Conservation (phyloP, 2,888 invertebrate genomes). For the Tinea trinotella region DNA sequence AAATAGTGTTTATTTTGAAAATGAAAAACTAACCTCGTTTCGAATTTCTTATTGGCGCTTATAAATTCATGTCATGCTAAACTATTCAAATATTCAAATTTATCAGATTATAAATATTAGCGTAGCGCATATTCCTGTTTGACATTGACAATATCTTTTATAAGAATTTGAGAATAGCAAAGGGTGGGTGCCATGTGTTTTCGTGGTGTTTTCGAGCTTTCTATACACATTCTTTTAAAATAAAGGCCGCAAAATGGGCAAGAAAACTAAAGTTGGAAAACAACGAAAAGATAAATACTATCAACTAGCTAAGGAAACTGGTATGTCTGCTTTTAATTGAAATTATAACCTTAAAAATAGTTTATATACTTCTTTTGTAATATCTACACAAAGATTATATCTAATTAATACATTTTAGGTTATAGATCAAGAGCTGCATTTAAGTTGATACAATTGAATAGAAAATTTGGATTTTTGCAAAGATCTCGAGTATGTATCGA, state of each 20-base stretch:
- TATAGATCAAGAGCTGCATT: slow-evolving; percentile 99
- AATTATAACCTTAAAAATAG: slow-evolving; percentile 2
- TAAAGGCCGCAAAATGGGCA: slow-evolving; percentile 81
- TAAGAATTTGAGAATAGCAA: too few relatives aligned
- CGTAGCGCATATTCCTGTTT: too few relatives aligned
- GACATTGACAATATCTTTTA: too few relatives aligned
- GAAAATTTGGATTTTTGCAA: slow-evolving; percentile 97
- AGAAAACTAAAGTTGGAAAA: slow-evolving; percentile 97
- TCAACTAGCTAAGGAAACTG: slow-evolving; percentile 98
- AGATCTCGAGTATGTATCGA: slow-evolving; percentile 97
- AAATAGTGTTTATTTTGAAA: too few relatives aligned
- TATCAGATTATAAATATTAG: too few relatives aligned
- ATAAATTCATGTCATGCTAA: too few relatives aligned
- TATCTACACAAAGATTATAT: background rate
- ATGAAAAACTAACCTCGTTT: too few relatives aligned
- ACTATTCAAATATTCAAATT: too few relatives aligned
- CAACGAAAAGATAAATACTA: slow-evolving; percentile 99
- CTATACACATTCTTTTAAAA: background rate
- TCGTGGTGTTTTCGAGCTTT: background rate
- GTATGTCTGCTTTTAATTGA: slow-evolving; percentile 59
- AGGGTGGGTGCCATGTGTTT: background rate
- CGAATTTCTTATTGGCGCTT: too few relatives aligned
- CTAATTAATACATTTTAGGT: slow-evolving; percentile 70
- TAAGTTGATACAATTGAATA: slow-evolving; percentile 97
- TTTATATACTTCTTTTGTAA: background rate